phyloP scores from a whole-genome alignment of 2,113 vertebrate species.

The Delphinapterus leucas region DNA sequence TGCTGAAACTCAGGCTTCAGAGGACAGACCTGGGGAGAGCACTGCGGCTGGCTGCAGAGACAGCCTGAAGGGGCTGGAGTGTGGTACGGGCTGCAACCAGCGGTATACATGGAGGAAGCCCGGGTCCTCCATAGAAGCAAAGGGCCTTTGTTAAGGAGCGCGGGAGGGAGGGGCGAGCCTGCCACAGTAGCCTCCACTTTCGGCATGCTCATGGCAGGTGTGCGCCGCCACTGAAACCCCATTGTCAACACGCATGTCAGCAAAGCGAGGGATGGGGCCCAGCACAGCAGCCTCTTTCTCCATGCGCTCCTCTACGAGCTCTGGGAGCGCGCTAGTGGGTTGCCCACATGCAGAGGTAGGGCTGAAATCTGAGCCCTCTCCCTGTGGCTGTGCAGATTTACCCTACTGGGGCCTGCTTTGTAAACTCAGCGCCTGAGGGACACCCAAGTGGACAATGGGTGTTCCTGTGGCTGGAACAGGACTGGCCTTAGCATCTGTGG shows the following conservation, averaged over 20 bases:
- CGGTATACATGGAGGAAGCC: not conserved
- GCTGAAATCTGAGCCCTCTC: not conserved
- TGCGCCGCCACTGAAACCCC: rapidly evolving
- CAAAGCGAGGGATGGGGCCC: not conserved
- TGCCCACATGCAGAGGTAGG: not conserved
- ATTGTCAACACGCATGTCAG: not conserved
- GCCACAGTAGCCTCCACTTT: not conserved
- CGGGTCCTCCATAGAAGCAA: not conserved
- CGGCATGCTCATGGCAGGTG: not conserved
- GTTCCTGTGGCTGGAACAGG: not conserved
- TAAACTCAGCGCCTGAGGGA: not conserved
- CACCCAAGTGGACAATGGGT: too few relatives aligned
- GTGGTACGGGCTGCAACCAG: not conserved
- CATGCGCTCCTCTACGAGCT: not conserved
- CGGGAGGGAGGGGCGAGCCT: not conserved
- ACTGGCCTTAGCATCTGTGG: not conserved
- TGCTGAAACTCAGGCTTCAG: not conserved
- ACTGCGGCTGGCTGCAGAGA: not conserved
- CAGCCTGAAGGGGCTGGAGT: not conserved
- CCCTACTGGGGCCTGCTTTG: rapidly evolving
- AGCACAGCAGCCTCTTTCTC: not conserved
- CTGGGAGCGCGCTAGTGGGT: rapidly evolving
- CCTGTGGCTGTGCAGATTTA: not conserved
- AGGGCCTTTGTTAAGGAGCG: not conserved
- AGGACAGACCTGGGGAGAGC: not conserved